Evolutionary conservation across 2,888 invertebrate species (phyloP).

Genomic region (Panopea generosa): DNA sequence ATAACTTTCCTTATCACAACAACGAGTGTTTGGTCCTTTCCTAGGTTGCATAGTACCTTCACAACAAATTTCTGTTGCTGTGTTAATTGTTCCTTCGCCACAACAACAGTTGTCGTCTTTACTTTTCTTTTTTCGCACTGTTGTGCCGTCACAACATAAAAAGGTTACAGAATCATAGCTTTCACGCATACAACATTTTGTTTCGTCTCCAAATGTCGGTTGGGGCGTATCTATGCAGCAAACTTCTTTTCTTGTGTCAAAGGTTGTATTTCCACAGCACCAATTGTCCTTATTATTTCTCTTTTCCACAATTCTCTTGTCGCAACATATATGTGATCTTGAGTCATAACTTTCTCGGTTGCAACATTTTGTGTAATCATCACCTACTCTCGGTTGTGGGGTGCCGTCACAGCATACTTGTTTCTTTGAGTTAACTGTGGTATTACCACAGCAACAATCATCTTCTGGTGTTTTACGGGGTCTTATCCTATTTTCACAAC

Average conservation of each 20-base stretch:
- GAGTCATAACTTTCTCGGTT: slow-evolving; percentile 39
- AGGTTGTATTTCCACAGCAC: slow-evolving; percentile 43
- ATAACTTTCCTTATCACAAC: slow-evolving; percentile 20
- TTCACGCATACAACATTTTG: slow-evolving; percentile 44
- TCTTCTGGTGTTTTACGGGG: slow-evolving; percentile 19
- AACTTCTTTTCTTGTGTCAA: slow-evolving; percentile 42
- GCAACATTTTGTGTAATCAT: slow-evolving; percentile 39
- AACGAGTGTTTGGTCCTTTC: slow-evolving; percentile 11
- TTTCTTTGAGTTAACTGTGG: slow-evolving; percentile 41
- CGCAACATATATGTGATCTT: slow-evolving; percentile 36
- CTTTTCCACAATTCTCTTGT: slow-evolving; percentile 30
- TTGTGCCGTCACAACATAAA: slow-evolving; percentile 26
- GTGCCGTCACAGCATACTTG: slow-evolving; percentile 50
- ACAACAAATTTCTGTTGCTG: slow-evolving; percentile 25
- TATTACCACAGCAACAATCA: slow-evolving; percentile 30
- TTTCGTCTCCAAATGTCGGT: slow-evolving; percentile 32
- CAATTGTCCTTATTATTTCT: slow-evolving; percentile 24
- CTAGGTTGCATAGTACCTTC: slow-evolving; percentile 12
- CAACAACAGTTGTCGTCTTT: slow-evolving; percentile 32
- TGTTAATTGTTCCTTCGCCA: slow-evolving; percentile 27
- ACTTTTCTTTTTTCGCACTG: slow-evolving; percentile 7
- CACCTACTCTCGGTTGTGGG: slow-evolving; percentile 25
- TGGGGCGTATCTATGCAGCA: slow-evolving; percentile 47
- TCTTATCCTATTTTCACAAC: slow-evolving; percentile 37
- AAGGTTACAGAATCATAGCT: slow-evolving; percentile 23